Conservation (phyloP, 1,140 invertebrate species). For the Halictus rubicundus region DNA sequence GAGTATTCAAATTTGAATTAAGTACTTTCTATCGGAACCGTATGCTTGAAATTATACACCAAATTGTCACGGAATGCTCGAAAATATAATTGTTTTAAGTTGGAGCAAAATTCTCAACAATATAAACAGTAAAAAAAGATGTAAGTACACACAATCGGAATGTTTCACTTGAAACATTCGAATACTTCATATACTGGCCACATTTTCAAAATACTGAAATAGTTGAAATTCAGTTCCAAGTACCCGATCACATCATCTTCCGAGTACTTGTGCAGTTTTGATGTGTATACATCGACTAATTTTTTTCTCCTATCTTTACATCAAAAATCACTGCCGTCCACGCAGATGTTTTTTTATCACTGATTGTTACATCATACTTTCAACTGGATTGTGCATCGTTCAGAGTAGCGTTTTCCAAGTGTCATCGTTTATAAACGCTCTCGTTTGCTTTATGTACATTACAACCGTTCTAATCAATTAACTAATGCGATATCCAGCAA, state of each 20-base stretch:
- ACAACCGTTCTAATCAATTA: conserved; percentile 3
- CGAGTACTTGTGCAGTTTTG: not conserved
- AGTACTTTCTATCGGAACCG: not conserved
- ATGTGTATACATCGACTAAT: not conserved
- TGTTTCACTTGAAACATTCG: not conserved
- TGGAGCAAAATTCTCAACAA: not conserved
- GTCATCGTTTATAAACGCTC: not conserved
- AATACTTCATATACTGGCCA: not conserved
- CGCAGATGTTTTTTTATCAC: conserved; percentile 5
- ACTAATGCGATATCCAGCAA: not conserved
- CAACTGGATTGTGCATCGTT: conserved; percentile 26
- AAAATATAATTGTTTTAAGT: not conserved
- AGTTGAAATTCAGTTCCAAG: not conserved
- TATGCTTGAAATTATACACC: not conserved
- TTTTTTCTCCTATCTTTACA: not conserved
- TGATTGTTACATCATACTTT: conserved; percentile 22
- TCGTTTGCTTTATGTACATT: conserved; percentile 22
- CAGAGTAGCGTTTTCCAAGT: not conserved
- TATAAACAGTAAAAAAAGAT: not conserved
- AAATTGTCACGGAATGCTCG: not conserved
- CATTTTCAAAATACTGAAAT: not conserved
- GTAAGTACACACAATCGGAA: not conserved
- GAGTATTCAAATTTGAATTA: not conserved
- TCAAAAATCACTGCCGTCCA: not conserved
- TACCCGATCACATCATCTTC: not conserved